Evolutionary conservation across 2,113 vertebrate genomes (phyloP).

Genomic region (Notiomystis cincta): DNA sequence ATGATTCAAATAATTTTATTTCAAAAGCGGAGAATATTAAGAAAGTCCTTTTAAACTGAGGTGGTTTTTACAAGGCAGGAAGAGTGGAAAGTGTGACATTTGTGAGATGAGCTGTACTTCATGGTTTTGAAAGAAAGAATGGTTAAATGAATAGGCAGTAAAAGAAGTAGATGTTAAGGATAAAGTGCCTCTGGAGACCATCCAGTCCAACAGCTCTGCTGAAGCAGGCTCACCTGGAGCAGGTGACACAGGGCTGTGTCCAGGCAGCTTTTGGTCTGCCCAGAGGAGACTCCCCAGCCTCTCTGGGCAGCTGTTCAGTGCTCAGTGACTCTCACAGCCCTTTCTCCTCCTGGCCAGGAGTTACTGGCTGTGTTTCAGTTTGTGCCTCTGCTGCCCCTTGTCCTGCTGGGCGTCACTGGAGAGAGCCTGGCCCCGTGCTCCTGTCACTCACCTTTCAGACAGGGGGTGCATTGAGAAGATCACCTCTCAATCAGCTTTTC

Average conservation of each 20-base stretch:
- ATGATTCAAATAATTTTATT: background rate
- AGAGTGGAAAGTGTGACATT: fast-evolving
- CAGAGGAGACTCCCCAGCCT: background rate
- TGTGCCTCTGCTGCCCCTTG: background rate
- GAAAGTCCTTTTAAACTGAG: background rate
- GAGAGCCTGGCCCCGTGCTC: background rate
- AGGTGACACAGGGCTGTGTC: background rate
- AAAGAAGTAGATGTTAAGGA: background rate
- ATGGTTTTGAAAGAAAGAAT: background rate
- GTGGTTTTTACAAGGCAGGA: background rate
- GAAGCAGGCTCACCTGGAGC: background rate
- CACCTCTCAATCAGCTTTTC: background rate
- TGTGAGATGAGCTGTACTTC: background rate
- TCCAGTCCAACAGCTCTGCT: background rate
- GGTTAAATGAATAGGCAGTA: background rate
- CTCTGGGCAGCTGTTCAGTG: background rate
- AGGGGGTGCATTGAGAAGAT: background rate
- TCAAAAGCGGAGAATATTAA: background rate
- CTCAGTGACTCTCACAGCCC: background rate
- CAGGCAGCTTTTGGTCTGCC: background rate
- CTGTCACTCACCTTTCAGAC: background rate
- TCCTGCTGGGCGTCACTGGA: background rate
- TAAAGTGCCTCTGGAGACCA: background rate
- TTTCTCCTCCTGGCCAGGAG: too few species aligned
- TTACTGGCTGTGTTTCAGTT: background rate